Conservation (phyloP, 2,888 invertebrate species). For the Peribatodes rhomboidaria region DNA sequence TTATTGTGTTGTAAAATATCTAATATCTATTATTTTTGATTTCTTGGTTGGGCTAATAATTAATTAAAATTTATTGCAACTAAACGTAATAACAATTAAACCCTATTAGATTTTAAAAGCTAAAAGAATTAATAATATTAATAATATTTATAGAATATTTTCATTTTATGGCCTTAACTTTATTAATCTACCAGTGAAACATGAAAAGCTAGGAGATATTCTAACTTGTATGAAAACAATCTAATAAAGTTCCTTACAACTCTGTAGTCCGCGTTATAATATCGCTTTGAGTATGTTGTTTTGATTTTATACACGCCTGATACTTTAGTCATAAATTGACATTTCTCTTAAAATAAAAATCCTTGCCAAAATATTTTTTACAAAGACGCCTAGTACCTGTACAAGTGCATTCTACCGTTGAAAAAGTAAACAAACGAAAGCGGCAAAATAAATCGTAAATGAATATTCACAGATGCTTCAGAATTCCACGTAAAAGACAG, state of each 20-base stretch:
- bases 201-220: constrained; percentile 22
- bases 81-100: no score
- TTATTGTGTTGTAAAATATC: background rate
- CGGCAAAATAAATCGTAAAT: constrained; percentile 20
- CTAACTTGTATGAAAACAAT: constrained; percentile 33
- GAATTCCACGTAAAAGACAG: constrained; percentile 14
- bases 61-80: no score
- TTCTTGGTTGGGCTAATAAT: no score
- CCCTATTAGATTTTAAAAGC: no score
- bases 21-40: no score
- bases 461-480: constrained; percentile 22
- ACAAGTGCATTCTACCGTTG: background rate
- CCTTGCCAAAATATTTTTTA: no score
- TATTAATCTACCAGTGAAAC: constrained; percentile 19
- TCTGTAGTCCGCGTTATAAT: constrained; percentile 49
- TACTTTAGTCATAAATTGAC: constrained; percentile 41
- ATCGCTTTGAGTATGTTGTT: constrained; percentile 52
- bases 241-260: constrained; percentile 43
- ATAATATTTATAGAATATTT: no score
- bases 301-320: constrained; percentile 51
- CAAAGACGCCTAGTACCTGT: no score
- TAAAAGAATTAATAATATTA: no score
- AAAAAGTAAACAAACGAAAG: constrained; percentile 12
- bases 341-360: no score
- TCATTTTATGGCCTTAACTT: constrained; percentile 5